These are phyloP conservation scores for Oscheius myriophilus DNA, from an alignment of 2,888 invertebrate species.

Conservation along the genomic window DNA sequence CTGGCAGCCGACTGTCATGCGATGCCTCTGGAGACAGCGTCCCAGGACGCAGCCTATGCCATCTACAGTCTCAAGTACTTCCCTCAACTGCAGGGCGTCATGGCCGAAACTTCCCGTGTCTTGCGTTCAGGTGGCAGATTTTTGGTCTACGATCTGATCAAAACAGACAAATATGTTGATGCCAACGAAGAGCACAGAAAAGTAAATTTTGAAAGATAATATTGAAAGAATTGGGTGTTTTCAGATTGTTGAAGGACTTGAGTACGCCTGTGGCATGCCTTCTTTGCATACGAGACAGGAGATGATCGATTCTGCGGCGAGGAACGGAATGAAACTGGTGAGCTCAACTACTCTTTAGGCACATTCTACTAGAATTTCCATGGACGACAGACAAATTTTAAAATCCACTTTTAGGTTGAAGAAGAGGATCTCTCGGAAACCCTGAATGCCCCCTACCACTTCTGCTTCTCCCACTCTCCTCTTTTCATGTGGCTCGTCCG, in stretches of 20 bases:
- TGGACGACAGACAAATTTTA: not conserved
- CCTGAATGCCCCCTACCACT: constrained; percentile 60
- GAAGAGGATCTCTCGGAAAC: constrained; percentile 47
- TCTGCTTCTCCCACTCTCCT: constrained; percentile 63
- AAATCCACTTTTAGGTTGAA: constrained; percentile 24
- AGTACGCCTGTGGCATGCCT: constrained; percentile 69
- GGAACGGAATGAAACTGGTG: constrained; percentile 42
- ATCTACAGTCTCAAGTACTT: constrained; percentile 69
- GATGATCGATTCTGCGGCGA: constrained; percentile 55
- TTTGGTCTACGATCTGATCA: constrained; percentile 68
- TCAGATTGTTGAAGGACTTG: constrained; percentile 50
- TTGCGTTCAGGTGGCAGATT: constrained; percentile 64
- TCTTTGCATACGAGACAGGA: constrained; percentile 62
- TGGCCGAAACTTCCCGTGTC: constrained; percentile 62
- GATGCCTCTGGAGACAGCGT: constrained; percentile 60
- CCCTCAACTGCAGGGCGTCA: constrained; percentile 57
- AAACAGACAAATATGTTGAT: constrained; percentile 63
- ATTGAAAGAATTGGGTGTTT: constrained; percentile 9
- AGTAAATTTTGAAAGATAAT: constrained; percentile 32
- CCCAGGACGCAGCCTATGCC: constrained; percentile 65
- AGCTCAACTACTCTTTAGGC: not conserved
- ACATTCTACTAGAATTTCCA: too few relatives aligned
- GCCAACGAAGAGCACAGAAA: constrained; percentile 55
- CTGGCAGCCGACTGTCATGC: constrained; percentile 65
- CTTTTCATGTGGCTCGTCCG: constrained; percentile 69